A percentile compares a stretch with the other conserved stretches of the same genome.
Conservation (phyloP, 1,140 invertebrate species). For the Dendrolimus punctatus region DNA sequence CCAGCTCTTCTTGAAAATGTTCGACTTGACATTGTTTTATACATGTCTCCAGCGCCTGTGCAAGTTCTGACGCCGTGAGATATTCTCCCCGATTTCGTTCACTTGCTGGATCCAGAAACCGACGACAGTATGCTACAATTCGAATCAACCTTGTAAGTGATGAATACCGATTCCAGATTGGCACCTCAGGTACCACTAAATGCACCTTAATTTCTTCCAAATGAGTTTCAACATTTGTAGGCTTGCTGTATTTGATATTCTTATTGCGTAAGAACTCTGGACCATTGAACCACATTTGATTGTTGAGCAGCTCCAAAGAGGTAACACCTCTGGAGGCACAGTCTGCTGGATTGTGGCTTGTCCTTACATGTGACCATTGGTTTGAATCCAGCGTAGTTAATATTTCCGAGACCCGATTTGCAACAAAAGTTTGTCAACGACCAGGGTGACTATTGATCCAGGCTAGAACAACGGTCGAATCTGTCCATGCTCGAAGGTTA, state of each 20-base stretch:
- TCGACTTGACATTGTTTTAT: no score
- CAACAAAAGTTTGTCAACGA: constrained; percentile 42
- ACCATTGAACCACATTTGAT: background rate
- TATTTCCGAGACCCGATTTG: constrained; percentile 50
- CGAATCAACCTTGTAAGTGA: no score
- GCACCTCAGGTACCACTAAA: no score
- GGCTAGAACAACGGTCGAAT: constrained; percentile 50
- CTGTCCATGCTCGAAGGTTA: constrained; percentile 20
- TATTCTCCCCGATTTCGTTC: no score
- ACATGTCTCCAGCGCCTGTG: no score
- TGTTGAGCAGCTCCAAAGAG: background rate
- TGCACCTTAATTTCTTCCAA: background rate
- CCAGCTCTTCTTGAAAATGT: no score
- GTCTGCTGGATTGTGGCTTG: background rate
- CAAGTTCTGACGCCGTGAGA: no score
- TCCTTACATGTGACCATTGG: constrained; percentile 38
- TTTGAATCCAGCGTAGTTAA: constrained; percentile 18
- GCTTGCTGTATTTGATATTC: background rate
- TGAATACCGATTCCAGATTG: no score
- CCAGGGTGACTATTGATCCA: constrained; percentile 39
- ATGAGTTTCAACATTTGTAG: background rate
- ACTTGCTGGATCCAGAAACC: no score
- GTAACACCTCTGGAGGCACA: constrained; percentile 1
- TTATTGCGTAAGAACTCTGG: background rate
- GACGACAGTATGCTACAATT: no score